Evolutionary conservation across 2,113 vertebrate genomes (phyloP).

Genomic region (Bostrychus sinensis): DNA sequence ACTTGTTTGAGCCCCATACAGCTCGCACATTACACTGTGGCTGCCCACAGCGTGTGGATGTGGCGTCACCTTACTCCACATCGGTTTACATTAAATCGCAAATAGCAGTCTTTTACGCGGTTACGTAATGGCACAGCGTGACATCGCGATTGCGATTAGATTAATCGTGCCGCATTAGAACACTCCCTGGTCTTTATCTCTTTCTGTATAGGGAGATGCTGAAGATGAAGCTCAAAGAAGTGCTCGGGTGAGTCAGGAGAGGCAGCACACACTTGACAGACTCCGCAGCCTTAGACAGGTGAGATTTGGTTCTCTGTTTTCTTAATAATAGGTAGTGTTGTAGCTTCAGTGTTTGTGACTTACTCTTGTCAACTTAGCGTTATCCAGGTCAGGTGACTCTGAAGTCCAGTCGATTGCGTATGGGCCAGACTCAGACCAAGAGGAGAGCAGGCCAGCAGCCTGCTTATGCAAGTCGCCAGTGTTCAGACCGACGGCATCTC

Average conservation of each 20-base stretch:
- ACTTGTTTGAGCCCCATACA: too few relatives aligned
- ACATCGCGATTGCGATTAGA: too few relatives aligned
- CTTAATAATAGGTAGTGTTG: neutral
- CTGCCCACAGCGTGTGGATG: too few relatives aligned
- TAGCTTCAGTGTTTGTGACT: neutral
- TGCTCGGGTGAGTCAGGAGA: conserved; percentile 89
- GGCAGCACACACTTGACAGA: conserved; percentile 92
- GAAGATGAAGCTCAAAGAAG: conserved; percentile 86
- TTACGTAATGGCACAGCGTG: too few relatives aligned
- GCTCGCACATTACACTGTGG: too few relatives aligned
- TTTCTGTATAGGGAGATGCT: conserved; percentile 63
- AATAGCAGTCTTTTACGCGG: too few relatives aligned
- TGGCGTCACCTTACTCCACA: too few relatives aligned
- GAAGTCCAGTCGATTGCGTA: conserved; percentile 88
- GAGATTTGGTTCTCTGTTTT: neutral
- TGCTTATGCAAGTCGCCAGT: conserved; percentile 74
- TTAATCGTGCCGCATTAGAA: too few relatives aligned
- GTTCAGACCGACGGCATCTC: conserved; percentile 77
- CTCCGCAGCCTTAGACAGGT: conserved; percentile 96
- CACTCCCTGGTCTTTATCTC: too few relatives aligned
- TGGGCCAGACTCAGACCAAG: conserved; percentile 79
- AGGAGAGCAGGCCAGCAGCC: conserved; percentile 73
- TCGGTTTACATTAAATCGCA: too few relatives aligned
- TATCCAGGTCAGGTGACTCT: conserved; percentile 95
- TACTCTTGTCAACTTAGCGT: conserved; percentile 70